Evolutionary conservation across 1,140 invertebrate species (phyloP).

Genomic region (Paralvinella palmiformis): DNA sequence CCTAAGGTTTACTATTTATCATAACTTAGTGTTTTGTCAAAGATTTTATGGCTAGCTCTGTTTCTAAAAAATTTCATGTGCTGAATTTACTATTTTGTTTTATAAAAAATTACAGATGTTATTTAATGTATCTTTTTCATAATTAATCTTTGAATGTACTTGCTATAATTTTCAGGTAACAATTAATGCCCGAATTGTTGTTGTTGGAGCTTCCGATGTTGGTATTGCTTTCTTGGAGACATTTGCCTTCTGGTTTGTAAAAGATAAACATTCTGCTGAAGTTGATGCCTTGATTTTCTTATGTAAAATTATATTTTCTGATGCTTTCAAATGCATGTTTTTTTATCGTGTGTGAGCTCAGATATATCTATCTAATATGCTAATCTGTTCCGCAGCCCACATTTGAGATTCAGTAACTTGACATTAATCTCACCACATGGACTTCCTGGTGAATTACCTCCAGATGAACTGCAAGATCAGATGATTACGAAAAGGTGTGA

Average conservation of each 20-base stretch:
- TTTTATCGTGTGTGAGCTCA: too few species aligned
- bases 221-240: conserved; percentile 64
- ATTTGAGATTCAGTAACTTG: conserved; percentile 50
- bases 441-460: conserved; percentile 53
- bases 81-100: too few species aligned
- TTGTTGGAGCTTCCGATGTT: conserved; percentile 67
- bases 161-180: conserved; percentile 36
- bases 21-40: too few species aligned
- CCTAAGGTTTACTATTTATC: conserved; percentile 37
- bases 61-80: too few species aligned
- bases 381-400: conserved; percentile 45
- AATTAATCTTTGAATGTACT: conserved; percentile 5
- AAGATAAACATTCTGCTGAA: conserved; percentile 15
- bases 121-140: not conserved
- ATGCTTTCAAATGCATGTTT: too few species aligned
- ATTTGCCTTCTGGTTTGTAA: conserved; percentile 57
- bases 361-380: too few species aligned
- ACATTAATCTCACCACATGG: conserved; percentile 62
- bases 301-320: too few species aligned
- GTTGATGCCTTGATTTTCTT: not conserved
- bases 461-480: conserved; percentile 36
- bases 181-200: conserved; percentile 60
- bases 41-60: too few species aligned
- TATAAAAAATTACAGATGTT: not conserved
- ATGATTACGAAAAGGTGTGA: conserved; percentile 32